phyloP scores from a whole-genome alignment of 2,113 vertebrate genomes.

The Zosterops borbonicus region DNA sequence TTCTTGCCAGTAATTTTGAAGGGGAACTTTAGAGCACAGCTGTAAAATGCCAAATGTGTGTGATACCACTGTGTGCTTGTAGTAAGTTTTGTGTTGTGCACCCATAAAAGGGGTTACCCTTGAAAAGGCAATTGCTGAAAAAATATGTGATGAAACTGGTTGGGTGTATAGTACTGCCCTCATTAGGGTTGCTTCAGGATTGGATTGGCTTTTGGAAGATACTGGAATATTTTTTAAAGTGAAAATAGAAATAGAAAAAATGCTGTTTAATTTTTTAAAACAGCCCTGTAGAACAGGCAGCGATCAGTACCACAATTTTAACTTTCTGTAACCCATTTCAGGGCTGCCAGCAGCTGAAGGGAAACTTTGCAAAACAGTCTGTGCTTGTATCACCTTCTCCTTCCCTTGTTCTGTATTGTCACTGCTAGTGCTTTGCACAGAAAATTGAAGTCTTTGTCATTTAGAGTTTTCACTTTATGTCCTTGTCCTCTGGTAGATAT shows the following conservation, averaged over 20 bases:
- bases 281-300: not conserved
- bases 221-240: not conserved
- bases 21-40: slow-evolving; percentile 12
- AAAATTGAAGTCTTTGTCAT: not conserved
- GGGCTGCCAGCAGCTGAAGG: not conserved
- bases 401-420: not conserved
- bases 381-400: not conserved
- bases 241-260: not conserved
- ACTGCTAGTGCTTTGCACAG: not conserved
- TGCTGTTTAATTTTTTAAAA: not conserved
- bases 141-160: not conserved
- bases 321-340: not conserved
- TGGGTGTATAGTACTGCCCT: not conserved
- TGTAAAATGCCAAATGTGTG: not conserved
- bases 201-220: not conserved
- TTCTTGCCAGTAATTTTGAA: slow-evolving; percentile 26
- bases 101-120: not conserved
- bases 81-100: not conserved
- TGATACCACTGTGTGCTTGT: not conserved
- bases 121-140: not conserved
- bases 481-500: not conserved
- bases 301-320: not conserved
- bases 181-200: not conserved
- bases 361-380: slow-evolving; percentile 4
- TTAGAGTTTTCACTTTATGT: not conserved